Conservation (phyloP, 2,113 vertebrate genomes). For the Cryptotis parvus region DNA sequence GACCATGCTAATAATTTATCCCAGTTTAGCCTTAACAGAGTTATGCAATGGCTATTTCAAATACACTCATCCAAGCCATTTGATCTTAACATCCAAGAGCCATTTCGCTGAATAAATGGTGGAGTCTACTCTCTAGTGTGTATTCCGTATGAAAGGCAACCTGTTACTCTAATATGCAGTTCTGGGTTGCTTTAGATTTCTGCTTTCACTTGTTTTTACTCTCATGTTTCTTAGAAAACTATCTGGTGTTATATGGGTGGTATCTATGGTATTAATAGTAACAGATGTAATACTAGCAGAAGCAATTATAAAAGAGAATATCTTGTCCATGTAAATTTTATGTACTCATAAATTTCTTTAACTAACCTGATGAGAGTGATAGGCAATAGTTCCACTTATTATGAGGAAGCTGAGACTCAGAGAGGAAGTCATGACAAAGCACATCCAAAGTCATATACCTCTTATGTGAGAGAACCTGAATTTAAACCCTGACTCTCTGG, state of each 20-base stretch:
- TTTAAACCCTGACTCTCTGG: background rate
- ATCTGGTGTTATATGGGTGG: background rate
- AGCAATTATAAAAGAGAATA: background rate
- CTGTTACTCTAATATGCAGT: background rate
- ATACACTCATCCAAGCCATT: conserved; percentile 43
- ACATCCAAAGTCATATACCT: background rate
- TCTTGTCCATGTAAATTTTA: background rate
- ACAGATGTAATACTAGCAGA: background rate
- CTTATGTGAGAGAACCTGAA: background rate
- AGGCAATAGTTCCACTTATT: background rate
- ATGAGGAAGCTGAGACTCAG: conserved; percentile 22
- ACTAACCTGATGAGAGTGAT: background rate
- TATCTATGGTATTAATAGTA: background rate
- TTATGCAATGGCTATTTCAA: conserved; percentile 76
- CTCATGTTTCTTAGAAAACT: background rate
- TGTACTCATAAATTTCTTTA: background rate
- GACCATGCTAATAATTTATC: conserved; percentile 80
- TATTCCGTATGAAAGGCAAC: conserved; percentile 50
- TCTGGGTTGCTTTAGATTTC: background rate
- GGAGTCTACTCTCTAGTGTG: background rate
- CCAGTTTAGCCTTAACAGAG: conserved; percentile 81
- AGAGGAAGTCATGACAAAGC: background rate
- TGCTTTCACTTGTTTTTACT: conserved; percentile 9
- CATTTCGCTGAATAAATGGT: conserved; percentile 55
- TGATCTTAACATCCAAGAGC: conserved; percentile 63